A percentile compares a stretch with the other conserved stretches of the same genome.
These are phyloP conservation scores for Seira sanloemensis DNA, from an alignment of 2,888 invertebrate species.

Conservation along the genomic window DNA sequence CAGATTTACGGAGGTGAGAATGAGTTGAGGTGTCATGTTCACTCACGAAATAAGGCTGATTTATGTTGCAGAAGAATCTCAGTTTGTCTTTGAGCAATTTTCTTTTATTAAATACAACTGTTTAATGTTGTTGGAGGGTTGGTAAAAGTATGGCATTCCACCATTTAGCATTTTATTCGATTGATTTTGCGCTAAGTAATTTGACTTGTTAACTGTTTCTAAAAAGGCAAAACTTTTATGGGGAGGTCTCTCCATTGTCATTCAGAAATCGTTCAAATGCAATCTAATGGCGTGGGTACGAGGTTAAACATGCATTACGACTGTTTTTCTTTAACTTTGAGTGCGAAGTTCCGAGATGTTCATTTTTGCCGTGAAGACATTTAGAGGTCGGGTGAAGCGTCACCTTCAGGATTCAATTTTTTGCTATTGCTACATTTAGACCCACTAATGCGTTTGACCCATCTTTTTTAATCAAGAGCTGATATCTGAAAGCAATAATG, in stretches of 20 bases:
- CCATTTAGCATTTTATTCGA: background rate
- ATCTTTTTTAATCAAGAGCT: background rate
- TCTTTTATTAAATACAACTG: background rate
- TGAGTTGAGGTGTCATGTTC: background rate
- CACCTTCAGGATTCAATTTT: background rate
- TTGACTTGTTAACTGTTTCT: too few species aligned
- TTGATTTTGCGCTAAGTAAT: constrained; percentile 10
- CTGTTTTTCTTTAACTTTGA: too few species aligned
- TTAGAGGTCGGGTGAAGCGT: background rate
- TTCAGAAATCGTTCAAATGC: background rate
- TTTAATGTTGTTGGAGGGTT: background rate
- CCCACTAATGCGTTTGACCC: background rate
- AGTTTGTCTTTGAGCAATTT: background rate
- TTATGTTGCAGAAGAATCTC: background rate
- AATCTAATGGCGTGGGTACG: constrained; percentile 8
- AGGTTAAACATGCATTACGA: background rate
- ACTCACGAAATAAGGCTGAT: background rate
- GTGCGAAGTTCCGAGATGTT: too few species aligned
- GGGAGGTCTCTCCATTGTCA: constrained; percentile 10
- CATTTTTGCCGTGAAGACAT: background rate
- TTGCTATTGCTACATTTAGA: background rate
- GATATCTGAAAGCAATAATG: too few species aligned
- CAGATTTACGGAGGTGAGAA: constrained; percentile 16
- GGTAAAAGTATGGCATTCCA: background rate
- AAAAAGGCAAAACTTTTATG: background rate